Conservation (phyloP, 2,113 vertebrate species). For the Papio anubis region DNA sequence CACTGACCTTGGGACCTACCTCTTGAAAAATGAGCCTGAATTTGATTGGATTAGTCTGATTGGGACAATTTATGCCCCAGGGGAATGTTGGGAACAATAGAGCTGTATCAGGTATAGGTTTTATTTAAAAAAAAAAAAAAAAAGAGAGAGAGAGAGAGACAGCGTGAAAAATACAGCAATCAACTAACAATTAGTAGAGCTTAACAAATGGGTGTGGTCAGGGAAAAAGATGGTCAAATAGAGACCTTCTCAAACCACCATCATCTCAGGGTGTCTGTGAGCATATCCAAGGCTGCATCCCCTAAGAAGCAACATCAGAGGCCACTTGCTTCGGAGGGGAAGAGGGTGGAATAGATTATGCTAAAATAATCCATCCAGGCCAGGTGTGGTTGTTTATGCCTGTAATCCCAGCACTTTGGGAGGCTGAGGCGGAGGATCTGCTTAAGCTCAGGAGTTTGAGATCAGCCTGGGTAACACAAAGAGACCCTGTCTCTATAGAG, state of each 20-base stretch:
- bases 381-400: no score
- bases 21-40: not conserved
- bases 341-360: not conserved
- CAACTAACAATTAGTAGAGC: not conserved
- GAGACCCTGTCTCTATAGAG: no score
- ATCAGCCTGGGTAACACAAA: no score
- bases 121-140: no score
- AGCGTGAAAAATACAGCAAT: not conserved
- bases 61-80: not conserved
- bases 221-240: not conserved
- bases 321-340: not conserved
- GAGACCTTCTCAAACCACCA: not conserved
- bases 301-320: no score
- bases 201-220: not conserved
- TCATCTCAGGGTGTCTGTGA: not conserved
- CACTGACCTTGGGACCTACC: not conserved
- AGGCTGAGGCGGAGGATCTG: no score
- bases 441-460: no score
- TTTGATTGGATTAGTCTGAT: not conserved
- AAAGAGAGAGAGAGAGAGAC: no score
- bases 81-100: not conserved
- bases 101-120: no score
- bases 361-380: not conserved
- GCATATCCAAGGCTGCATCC: no score
- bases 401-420: no score